A percentile compares a stretch with the other conserved stretches of the same genome.
Evolutionary conservation across 2,888 invertebrate species (phyloP).

Genomic region (Prosapia bicincta): DNA sequence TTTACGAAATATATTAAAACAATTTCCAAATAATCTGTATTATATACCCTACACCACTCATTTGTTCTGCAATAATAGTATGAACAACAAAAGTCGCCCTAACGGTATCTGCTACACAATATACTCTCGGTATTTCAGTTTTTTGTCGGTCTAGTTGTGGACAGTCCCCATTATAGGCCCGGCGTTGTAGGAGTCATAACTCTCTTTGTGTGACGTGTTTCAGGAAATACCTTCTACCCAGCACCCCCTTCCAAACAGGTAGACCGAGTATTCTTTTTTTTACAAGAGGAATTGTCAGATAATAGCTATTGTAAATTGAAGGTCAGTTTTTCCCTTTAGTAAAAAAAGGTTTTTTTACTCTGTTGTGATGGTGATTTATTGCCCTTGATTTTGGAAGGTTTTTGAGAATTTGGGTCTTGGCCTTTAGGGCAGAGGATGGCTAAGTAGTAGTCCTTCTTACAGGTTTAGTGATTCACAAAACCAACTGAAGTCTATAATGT

Average conservation of each 20-base stretch:
- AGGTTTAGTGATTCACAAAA: too few relatives aligned
- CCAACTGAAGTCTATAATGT: too few relatives aligned
- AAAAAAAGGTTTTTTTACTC: neutral
- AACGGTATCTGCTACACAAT: neutral
- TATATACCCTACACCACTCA: too few relatives aligned
- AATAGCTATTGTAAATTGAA: conserved; percentile 18
- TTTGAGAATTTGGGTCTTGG: neutral
- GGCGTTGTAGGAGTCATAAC: conserved; percentile 2
- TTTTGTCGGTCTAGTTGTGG: neutral
- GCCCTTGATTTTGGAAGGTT: neutral
- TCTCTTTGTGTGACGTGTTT: conserved; percentile 4
- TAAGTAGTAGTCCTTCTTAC: too few relatives aligned
- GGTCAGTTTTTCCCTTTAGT: conserved; percentile 16
- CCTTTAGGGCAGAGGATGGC: neutral
- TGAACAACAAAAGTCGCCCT: neutral
- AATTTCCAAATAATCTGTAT: too few relatives aligned
- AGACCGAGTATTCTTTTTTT: conserved; percentile 11
- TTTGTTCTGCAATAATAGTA: too few relatives aligned
- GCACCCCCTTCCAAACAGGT: neutral
- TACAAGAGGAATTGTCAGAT: conserved; percentile 2
- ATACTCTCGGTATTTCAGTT: neutral
- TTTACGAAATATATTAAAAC: too few relatives aligned
- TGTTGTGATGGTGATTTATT: neutral
- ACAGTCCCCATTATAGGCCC: neutral
- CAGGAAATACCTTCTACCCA: conserved; percentile 3